Base-by-base conservation (phyloP, 92 coral and sea anemone species). In the Blastomussa wellsi region DNA sequence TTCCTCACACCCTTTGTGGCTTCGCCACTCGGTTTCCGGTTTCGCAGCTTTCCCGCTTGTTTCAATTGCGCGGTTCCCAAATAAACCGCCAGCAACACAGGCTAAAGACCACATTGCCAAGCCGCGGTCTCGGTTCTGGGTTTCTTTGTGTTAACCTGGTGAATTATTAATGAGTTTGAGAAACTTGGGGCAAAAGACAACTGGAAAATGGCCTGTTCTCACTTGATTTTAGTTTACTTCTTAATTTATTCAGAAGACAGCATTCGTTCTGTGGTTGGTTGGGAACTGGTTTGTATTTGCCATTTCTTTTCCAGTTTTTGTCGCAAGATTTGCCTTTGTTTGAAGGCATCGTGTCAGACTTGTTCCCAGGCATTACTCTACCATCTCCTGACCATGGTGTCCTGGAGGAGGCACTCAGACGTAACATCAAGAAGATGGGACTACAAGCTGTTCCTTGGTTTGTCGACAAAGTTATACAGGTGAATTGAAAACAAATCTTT, bases 391-490 rank as follows among this genome's bases (percentile, higher is more conserved):
- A 96, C 74, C 97, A 90, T 72, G 99, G 98, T 16, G 88, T 94
- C 71, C 90, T 96, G 72, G 98, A 94, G 77, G 90, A 87, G 57
- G 98, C 99, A n/a, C 84, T 96, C 32, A 75, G 86, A 72, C 74
- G 86, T 48, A 92, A 92, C 84, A 94, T 92, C 78, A 90, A 35
- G 77, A 90, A 80, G 72, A 83, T 90, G 82, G 79, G 86, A 26
- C 91, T 96, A 26, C 98, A 96, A 68, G 94, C 94, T 36, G 99
- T 96, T 15, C 95, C 99, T 1, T 96, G 99, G 99, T 96, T 96
- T 84, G 93, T 96, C 71, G 96, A 92, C 55, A 96, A 96, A 89
- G 95, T 96, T 33, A 84, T 96, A 29, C 98, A 96, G 95, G 99
- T 94, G 52, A 36, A 80, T 53, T 28, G 10, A 35, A 17, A 68